Base-by-base conservation (phyloP, 2,888 invertebrate species). In the Nesidiocoris tenuis region DNA sequence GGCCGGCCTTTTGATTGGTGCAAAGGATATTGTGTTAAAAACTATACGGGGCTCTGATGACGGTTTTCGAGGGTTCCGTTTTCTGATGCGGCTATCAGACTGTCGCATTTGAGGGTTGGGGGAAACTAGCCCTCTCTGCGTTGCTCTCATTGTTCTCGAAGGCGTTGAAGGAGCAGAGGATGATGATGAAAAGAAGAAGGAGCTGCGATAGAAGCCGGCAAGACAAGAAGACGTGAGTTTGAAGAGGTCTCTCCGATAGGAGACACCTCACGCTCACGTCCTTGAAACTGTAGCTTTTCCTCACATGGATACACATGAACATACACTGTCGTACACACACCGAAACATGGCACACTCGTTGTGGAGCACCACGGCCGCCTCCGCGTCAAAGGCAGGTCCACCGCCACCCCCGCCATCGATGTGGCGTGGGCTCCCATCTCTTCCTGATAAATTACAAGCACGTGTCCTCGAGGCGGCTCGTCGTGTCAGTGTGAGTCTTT, bases 371-470 rank as follows among this genome's bases (percentile, higher is more conserved):
- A 39, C 39, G 39, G 39, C 12, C 39, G 39, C 39, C 39, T 39
- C 39, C 39, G 12, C 39, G 39, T 39, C 39, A 39, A 39, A 39
- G 12, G 39, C 39, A 39, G 39, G 39, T 3, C 39, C 12, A 39
- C 39, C 39, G 12, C 39, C 39, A 12, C 39, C 39, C 12, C 12
- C 12, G 39, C 39, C 39, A 39, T 3, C 39, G 39, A 12, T 12
- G 12, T 39, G 39, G 12, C n/a, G 39, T 12, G 39, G 39, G 39
- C 12, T 39, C 39, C 5, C 39, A 12, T 39, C n/a, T n/a, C 22
- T 67, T 21, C 67, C 22, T 67, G 67, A 67, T 67, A 67, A 67
- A 67, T 67, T 67, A 67, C 67, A 56, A 67, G 55, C 67, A 67
- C 67, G 67, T 67, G 67, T 55, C 67, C 67, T 56, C 17, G 67